Base-by-base conservation (phyloP, 2,888 invertebrate species). In the Erebia epiphron region DNA sequence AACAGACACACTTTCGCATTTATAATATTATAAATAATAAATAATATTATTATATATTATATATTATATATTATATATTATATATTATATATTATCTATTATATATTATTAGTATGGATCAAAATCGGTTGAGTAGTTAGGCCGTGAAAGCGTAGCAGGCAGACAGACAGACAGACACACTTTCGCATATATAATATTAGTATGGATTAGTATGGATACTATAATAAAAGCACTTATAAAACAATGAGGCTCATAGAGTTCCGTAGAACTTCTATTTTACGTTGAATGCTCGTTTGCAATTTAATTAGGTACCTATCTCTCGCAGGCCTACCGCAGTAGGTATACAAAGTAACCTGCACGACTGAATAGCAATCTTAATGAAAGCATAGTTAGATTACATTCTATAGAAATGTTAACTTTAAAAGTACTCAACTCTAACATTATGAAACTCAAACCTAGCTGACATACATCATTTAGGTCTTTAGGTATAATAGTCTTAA, bases 321-420 rank as follows among this genome's bases (percentile, higher is more conserved):
- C n/a, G 41, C 43, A 61, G 43, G 43, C 18, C 61, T 14, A 18
- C n/a, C 41, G 16, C 35, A 16, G n/a, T 41, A 10, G 41, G 16
- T 60, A n/a, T 41, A 58, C 35, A 60, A 60, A 41, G 60, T 43
- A 41, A 41, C 35, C 60, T 41, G 4, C 35, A 60, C 35, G 10
- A 16, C 60, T 43, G 60, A 60, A 60, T 58, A 58, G 57, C 14
- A 7, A 13, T 58, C 41, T 41, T 58, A 58, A 58, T 43, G 57
- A 58, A 35, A 58, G 14, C 26, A 5, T 58, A 54, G 54, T n/a
- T n/a, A 58, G 57, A 8, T 58, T 58, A 35, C 57, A n/a, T 26
- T 35, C 35, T 35, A n/a, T 14, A 18, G 1, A 35, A 58, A 14
- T 58, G 14, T 58, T 58, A 14, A 14, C 26, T 57, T 1, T 9